Evolutionary conservation across 1,140 invertebrate genomes (phyloP), one percentile per base, ranked within the genome.

Genomic region (Centruroides sculpturatus): DNA sequence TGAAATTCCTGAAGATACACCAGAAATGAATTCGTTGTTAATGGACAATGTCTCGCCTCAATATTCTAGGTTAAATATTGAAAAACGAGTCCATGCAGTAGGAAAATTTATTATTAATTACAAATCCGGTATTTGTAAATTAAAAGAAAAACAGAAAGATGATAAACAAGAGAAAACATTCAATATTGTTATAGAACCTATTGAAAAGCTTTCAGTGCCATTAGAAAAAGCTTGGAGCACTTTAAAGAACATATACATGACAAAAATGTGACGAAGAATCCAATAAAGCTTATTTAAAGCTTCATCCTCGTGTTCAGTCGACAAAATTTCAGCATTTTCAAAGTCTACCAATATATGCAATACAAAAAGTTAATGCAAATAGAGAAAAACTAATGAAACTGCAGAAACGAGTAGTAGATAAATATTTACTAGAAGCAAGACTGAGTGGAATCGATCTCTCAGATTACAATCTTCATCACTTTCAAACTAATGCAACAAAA

Each of bases 191-290:
- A 81, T 93, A 59, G 71, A 82, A 58, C 85, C 85, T 9, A 69
- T 94, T 10, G 91, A 96, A 69, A 79, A 82, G 64, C 71, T 83
- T 1, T 80, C 81, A 35, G 78, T 78, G 9, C 82, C 85, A 34
- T 74, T 95, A 48, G 85, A 89, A 68, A 80, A 83, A 47, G 89
- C 86, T n/a, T 92, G 87, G 86, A 86, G 86, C 46, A 79, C 89
- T 63, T 82, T 87, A 0, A 92, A 90, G 72, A 83, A 85, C 36
- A 73, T 94, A 10, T 89, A 85, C 70, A 76, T 86, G 56, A 84
- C 86, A n/a, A 86, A 86, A 69, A n/a, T 83, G 81, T 66, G 82
- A 82, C n/a, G 67, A 86, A 34, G 87, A 90, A 79, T 83, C 87
- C 8, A 83, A 83, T 7, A 82, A 83, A 68, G 82, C 78, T 46